Base-by-base conservation (phyloP, 2,888 invertebrate species). In the Agonopterix arenella region DNA sequence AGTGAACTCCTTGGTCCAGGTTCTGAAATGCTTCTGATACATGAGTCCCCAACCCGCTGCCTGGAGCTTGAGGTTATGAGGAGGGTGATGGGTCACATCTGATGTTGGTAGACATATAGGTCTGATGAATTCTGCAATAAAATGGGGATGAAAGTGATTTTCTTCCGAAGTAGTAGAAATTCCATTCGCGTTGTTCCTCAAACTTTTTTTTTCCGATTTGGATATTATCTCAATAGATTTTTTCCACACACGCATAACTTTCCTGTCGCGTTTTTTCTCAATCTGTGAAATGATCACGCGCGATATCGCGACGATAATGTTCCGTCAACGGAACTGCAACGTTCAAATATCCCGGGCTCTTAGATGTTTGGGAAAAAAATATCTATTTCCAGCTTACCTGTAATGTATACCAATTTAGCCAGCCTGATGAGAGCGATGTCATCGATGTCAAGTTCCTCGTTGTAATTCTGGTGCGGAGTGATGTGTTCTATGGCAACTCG, bases 361-460 rank as follows among this genome's bases (percentile, higher is more conserved):
- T 18, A 18, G 2, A 28, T 18, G 7, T 28, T 28, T 28, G 7
- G 28, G 28, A 7, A 28, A 13, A 18, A 2, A 18, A 4, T 18
- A 2, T 28, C 28, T 5, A 28, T 28, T 28, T 7, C 7, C 5
- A 7, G 28, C 28, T 60, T 61, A 90, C 90, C 79, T 54, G 84
- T 77, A 55, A 80, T 80, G 11, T 73, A 76, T 2, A 81, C 84
- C 4, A 68, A 59, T 42, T 65, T 63, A 37, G 62, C 70, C 46
- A 91, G 56, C 51, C 84, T 79, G 36, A 91, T 64, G 36, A 91
- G 57, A 1, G 89, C 90, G 11, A 91, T 85, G 58, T 91, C 91
- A 53, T 82, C 56, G 40, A 66, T 62, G 48, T 62, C 63, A 9
- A 62, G 52, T 0, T 11, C 8, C 36, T 58, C 53, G n/a, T 76